A percentile compares a stretch with the other conserved stretches of the same genome.
phyloP scores from a whole-genome alignment of 2,797 vertebrate genomes.

The Bothrops alternatus region DNA sequence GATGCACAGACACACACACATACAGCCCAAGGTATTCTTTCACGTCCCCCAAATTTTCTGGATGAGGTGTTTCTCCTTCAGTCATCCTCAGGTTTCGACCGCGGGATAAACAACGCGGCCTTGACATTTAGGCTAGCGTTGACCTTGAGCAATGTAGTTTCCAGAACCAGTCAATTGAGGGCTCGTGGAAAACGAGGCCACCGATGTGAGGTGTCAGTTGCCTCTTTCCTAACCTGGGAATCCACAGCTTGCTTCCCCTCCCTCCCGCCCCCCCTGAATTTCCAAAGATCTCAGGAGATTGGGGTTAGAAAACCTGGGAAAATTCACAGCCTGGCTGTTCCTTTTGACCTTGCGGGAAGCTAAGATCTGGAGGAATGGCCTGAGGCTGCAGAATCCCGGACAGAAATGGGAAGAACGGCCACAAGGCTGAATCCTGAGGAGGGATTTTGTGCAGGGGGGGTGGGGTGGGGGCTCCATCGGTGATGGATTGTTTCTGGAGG shows the following conservation, averaged over 20 bases:
- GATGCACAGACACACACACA: too few species aligned
- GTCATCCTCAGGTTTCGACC: neutral
- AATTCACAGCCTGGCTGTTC: too few species aligned
- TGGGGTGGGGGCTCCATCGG: neutral
- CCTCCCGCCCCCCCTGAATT: too few species aligned
- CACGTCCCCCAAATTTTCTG: neutral
- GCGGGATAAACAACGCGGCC: neutral
- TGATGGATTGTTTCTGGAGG: neutral
- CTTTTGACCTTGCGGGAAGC: neutral
- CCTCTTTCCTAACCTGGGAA: neutral
- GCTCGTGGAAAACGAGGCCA: neutral
- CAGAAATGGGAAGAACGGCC: neutral
- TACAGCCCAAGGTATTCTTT: neutral
- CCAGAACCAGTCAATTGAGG: neutral
- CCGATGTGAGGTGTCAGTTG: neutral
- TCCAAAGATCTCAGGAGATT: neutral
- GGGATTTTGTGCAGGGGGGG: neutral
- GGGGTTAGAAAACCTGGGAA: neutral
- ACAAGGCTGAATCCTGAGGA: neutral
- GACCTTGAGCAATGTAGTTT: neutral
- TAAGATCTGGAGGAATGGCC: too few species aligned
- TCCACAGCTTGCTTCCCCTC: too few species aligned
- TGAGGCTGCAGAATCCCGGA: neutral
- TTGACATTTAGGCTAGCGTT: too few species aligned
- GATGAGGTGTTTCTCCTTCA: too few species aligned